Conservation (phyloP, 2,888 invertebrate genomes). For the Fragum fragum region DNA sequence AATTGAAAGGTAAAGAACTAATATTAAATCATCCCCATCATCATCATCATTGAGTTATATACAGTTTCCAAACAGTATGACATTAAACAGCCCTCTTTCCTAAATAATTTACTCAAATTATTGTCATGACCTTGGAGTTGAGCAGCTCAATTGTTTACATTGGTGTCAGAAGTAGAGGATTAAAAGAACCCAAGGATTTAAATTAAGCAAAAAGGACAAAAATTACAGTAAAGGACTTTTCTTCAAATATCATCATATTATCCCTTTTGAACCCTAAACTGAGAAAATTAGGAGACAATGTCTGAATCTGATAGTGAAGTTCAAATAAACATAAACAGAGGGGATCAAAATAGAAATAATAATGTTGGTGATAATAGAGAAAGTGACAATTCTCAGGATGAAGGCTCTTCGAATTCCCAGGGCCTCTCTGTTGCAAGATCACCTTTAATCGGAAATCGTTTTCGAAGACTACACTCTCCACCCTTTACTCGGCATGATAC, state of each 20-base stretch:
- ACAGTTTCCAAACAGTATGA: too few species aligned
- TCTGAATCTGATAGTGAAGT: neutral
- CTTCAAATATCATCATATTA: neutral
- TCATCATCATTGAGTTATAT: too few species aligned
- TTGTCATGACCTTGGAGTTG: too few species aligned
- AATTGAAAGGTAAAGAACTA: too few species aligned
- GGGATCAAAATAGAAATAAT: neutral
- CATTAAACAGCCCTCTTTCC: too few species aligned
- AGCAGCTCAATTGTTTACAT: neutral
- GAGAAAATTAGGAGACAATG: neutral
- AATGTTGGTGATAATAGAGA: neutral
- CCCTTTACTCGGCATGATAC: neutral
- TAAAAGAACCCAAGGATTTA: neutral
- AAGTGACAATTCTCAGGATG: slow-evolving; percentile 3
- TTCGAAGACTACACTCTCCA: neutral
- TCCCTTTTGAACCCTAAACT: neutral
- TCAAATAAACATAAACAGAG: neutral
- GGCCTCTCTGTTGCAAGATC: neutral
- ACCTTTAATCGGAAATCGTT: neutral
- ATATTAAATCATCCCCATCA: too few species aligned
- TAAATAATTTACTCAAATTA: too few species aligned
- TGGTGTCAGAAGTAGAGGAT: neutral
- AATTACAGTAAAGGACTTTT: neutral
- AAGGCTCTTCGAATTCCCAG: neutral
- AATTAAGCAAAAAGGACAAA: neutral